Percentiles rank a stretch among this genome's conserved stretches.
These are phyloP conservation scores for Burhinus bistriatus DNA, from an alignment of 2,113 vertebrate genomes.

Conservation along the genomic window DNA sequence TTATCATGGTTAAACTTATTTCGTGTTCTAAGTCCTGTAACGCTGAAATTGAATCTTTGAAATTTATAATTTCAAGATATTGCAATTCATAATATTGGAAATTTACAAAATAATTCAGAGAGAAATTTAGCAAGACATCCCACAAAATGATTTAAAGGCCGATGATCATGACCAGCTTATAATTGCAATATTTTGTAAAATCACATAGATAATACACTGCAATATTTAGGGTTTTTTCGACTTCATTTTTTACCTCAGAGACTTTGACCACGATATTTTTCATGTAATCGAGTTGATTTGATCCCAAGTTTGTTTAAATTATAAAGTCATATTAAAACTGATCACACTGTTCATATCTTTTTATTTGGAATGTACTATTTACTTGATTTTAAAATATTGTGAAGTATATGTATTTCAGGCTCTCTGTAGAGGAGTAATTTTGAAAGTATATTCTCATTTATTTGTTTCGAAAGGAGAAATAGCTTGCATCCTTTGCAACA, in stretches of 20 bases:
- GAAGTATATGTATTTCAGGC: background rate
- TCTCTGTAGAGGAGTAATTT: background rate
- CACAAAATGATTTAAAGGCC: background rate
- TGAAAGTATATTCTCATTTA: background rate
- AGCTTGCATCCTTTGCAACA: background rate
- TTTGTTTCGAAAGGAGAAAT: conserved; percentile 27
- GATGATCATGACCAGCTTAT: background rate
- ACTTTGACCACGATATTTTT: too few species aligned
- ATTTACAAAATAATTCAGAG: background rate
- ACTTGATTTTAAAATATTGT: background rate
- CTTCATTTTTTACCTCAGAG: too few species aligned
- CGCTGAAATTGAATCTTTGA: background rate
- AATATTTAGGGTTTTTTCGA: too few species aligned
- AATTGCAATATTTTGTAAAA: background rate
- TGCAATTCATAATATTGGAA: background rate
- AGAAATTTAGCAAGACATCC: background rate
- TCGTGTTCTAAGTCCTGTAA: background rate
- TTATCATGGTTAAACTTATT: background rate
- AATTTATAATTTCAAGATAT: background rate
- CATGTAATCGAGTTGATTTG: too few species aligned
- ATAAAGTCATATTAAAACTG: too few species aligned
- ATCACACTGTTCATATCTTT: too few species aligned
- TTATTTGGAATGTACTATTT: background rate
- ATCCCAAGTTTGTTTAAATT: too few species aligned
- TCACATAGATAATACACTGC: too few species aligned